Percentiles rank a stretch among this genome's conserved stretches.
Evolutionary conservation across 2,797 vertebrate genomes (phyloP).

Genomic region (Siniperca scherzeri): DNA sequence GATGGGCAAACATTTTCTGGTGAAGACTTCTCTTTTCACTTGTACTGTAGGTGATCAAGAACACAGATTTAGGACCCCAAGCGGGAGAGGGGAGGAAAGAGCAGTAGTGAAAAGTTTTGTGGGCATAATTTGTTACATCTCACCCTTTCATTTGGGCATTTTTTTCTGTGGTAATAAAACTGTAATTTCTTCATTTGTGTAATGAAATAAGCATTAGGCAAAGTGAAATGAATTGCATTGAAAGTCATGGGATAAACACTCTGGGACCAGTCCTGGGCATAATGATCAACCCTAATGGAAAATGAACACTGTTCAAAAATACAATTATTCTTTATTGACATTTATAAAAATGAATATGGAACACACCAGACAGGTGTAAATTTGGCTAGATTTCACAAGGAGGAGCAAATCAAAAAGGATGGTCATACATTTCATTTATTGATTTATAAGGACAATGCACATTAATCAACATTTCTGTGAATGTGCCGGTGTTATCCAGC

Average conservation of each 20-base stretch:
- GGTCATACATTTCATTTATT: not conserved
- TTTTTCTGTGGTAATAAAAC: not conserved
- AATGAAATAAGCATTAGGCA: not conserved
- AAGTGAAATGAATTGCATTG: not conserved
- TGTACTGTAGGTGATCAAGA: not conserved
- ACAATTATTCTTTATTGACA: not conserved
- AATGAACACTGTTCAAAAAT: not conserved
- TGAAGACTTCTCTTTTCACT: not conserved
- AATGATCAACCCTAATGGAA: not conserved
- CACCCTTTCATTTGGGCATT: not conserved
- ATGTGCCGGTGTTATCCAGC: not conserved
- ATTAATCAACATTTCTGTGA: slow-evolving; percentile 12
- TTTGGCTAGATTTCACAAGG: not conserved
- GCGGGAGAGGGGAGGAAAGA: not conserved
- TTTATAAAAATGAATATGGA: not conserved
- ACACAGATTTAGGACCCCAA: not conserved
- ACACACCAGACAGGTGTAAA: not conserved
- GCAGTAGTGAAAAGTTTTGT: not conserved
- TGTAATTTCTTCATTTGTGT: not conserved
- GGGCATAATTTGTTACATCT: not conserved
- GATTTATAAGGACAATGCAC: not conserved
- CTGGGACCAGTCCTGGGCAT: not conserved
- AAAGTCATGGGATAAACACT: slow-evolving; percentile 1
- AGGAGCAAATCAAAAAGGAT: slow-evolving; percentile 1
- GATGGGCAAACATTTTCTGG: not conserved